A percentile compares a stretch with the other conserved stretches of the same genome.
Conservation (phyloP, 2,888 invertebrate genomes). For the Oligia fasciuncula region DNA sequence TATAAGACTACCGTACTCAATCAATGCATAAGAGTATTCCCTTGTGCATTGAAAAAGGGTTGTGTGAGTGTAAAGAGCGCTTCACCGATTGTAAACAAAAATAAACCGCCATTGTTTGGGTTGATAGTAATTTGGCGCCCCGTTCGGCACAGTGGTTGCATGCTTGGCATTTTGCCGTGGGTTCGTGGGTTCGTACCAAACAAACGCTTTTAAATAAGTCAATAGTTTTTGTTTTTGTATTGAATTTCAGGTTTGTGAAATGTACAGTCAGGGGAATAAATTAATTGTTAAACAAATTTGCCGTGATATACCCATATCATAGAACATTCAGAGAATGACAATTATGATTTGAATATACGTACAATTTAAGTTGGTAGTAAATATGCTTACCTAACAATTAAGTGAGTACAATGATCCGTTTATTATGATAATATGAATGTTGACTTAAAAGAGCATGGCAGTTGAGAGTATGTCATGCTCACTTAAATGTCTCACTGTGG, state of each 20-base stretch:
- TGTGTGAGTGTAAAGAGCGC: neutral
- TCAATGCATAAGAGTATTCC: neutral
- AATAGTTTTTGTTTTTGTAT: neutral
- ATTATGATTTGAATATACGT: neutral
- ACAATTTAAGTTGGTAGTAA: neutral
- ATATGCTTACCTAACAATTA: too few relatives aligned
- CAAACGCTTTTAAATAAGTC: neutral
- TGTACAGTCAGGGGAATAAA: neutral
- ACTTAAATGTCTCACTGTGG: too few relatives aligned
- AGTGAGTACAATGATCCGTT: too few relatives aligned
- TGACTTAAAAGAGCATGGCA: too few relatives aligned
- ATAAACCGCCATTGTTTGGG: neutral
- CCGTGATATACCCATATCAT: too few relatives aligned
- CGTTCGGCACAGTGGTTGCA: neutral
- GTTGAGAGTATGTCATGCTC: too few relatives aligned
- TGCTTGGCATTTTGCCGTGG: neutral
- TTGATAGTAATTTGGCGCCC: neutral
- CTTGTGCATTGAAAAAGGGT: neutral
- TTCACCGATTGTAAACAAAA: neutral
- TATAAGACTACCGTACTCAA: conserved; percentile 8
- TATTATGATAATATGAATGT: too few relatives aligned
- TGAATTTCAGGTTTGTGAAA: neutral
- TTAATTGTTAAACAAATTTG: neutral
- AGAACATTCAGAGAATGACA: too few relatives aligned
- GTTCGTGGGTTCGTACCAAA: neutral